Conservation (phyloP, 2,888 invertebrate species). For the Cosmia pyralina region DNA sequence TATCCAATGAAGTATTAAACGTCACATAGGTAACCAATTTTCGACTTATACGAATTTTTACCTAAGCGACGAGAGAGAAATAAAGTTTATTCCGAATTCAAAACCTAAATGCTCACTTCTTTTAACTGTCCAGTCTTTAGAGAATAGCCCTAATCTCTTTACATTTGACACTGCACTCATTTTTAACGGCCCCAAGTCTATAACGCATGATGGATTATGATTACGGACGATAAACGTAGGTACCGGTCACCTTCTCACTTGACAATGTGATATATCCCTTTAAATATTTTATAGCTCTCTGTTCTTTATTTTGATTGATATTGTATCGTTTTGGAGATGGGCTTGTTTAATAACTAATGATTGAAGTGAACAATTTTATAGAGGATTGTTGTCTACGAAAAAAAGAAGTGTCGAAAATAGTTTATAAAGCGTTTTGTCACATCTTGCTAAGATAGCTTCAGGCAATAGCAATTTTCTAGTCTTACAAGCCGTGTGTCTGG, state of each 20-base stretch:
- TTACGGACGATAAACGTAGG: slow-evolving; percentile 76
- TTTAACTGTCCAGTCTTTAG: neutral
- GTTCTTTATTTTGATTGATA: slow-evolving; percentile 72
- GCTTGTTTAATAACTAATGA: slow-evolving; percentile 6
- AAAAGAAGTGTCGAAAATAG: neutral
- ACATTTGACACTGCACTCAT: slow-evolving; percentile 73
- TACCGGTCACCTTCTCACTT: slow-evolving; percentile 68
- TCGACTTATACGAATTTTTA: too few species aligned
- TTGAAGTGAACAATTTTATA: neutral
- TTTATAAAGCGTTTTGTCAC: neutral
- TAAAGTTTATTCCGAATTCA: neutral
- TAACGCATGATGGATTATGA: slow-evolving; percentile 81
- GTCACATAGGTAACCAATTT: too few species aligned
- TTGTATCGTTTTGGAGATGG: slow-evolving; percentile 46
- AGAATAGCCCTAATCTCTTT: slow-evolving; percentile 77
- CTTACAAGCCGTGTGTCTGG: neutral
- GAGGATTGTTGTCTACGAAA: neutral
- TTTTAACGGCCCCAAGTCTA: slow-evolving; percentile 64
- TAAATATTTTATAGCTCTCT: slow-evolving; percentile 70
- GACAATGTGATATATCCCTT: slow-evolving; percentile 85
- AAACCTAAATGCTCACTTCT: neutral
- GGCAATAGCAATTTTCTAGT: neutral
- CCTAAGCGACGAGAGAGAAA: neutral
- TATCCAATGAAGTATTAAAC: too few species aligned
- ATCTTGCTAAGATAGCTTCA: too few species aligned